These are phyloP conservation scores for rabbit (Oryctolagus cuniculus) DNA, from an alignment of 2,113 vertebrate genomes.

Conservation along the genomic window DNA sequence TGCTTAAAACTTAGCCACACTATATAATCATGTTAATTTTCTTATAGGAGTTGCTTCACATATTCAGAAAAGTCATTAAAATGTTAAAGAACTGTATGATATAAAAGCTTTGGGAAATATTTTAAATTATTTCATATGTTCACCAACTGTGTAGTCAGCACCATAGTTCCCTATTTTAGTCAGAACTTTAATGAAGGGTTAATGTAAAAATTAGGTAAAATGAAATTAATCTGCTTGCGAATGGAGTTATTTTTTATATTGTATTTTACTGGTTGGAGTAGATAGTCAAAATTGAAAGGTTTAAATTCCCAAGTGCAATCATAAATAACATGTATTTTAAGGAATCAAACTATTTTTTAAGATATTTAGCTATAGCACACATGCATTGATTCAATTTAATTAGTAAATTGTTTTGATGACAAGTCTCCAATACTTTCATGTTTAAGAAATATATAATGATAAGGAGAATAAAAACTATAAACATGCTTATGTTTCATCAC, in stretches of 20 bases:
- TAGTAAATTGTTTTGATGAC: constrained; percentile 18
- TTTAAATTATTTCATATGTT: neutral
- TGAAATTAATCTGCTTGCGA: constrained; percentile 39
- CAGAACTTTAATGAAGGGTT: constrained; percentile 35
- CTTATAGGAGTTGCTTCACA: constrained; percentile 1
- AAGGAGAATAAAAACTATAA: constrained; percentile 49
- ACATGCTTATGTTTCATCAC: constrained; percentile 10
- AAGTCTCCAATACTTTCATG: constrained; percentile 9
- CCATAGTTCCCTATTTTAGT: neutral
- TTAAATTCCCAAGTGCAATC: neutral
- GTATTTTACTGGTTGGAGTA: constrained; percentile 49
- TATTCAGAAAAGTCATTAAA: constrained; percentile 33
- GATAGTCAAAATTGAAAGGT: constrained; percentile 41
- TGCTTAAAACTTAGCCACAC: neutral
- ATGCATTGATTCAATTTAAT: constrained; percentile 3
- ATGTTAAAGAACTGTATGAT: constrained; percentile 26
- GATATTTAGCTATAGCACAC: constrained; percentile 44
- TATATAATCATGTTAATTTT: constrained; percentile 59
- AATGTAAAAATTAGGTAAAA: constrained; percentile 20
- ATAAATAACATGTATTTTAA: constrained; percentile 25
- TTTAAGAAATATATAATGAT: constrained; percentile 27
- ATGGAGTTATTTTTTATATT: constrained; percentile 30
- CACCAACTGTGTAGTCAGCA: neutral
- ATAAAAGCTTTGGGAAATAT: constrained; percentile 31
- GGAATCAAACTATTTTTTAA: neutral